phyloP scores from a whole-genome alignment of 92 coral and sea anemone genomes.

The Epizoanthus illoricatus region DNA sequence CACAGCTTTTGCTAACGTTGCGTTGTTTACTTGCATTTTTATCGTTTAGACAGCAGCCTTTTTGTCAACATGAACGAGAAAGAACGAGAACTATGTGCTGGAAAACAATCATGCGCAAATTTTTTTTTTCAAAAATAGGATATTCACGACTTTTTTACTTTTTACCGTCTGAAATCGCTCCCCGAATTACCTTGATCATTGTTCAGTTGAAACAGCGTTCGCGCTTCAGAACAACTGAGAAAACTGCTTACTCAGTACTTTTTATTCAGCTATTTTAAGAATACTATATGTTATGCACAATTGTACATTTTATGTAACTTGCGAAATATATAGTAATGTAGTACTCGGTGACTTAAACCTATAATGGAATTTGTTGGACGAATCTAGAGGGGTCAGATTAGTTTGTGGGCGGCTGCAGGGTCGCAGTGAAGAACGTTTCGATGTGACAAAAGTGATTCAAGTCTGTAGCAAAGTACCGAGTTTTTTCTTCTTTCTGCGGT shows the following conservation, averaged over 20 bases:
- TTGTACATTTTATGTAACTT: too few species aligned
- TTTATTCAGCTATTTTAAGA: neutral
- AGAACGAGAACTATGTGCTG: neutral
- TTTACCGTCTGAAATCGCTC: neutral
- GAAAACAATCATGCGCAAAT: too few species aligned
- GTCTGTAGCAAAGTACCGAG: too few species aligned
- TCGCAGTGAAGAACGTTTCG: too few species aligned
- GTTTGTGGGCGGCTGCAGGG: neutral
- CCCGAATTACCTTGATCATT: neutral
- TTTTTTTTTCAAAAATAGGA: too few species aligned
- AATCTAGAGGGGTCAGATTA: too few species aligned
- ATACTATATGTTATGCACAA: too few species aligned
- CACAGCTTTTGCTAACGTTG: neutral
- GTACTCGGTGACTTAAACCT: too few species aligned
- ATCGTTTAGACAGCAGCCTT: neutral
- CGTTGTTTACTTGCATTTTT: constrained; percentile 10
- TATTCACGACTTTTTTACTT: neutral
- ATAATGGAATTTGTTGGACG: too few species aligned
- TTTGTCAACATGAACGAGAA: neutral
- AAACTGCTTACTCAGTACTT: neutral
- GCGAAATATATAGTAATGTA: too few species aligned
- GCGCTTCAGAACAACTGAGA: neutral
- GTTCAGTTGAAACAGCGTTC: neutral
- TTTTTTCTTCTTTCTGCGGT: too few species aligned
- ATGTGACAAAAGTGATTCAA: too few species aligned